A percentile compares a stretch with the other conserved stretches of the same genome.
Conservation (phyloP, 2,888 invertebrate genomes). For the Diarsia mendica region DNA sequence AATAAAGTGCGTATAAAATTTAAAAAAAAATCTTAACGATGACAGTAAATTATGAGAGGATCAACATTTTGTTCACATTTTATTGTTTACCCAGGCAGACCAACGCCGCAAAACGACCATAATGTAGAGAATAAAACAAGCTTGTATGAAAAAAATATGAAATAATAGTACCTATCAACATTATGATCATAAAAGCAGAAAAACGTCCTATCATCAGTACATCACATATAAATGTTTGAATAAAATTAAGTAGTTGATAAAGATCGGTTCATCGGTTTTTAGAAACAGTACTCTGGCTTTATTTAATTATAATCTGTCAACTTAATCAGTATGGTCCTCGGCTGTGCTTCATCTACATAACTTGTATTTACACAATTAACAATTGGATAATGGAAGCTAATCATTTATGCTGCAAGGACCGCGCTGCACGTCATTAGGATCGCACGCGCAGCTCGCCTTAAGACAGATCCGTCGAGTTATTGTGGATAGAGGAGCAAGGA, state of each 20-base stretch:
- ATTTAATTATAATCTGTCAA: background rate
- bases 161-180: background rate
- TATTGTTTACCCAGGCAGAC: background rate
- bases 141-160: background rate
- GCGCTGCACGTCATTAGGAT: conserved; percentile 67
- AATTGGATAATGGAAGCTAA: conserved; percentile 51
- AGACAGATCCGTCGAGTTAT: conserved; percentile 55
- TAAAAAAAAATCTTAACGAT: background rate
- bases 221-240: background rate
- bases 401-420: conserved; percentile 58
- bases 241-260: conserved; percentile 6
- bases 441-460: conserved; percentile 58
- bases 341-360: background rate
- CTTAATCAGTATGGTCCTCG: background rate
- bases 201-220: background rate
- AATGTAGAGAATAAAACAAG: background rate
- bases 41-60: background rate
- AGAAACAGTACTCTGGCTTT: background rate
- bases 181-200: background rate
- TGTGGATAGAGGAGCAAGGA: conserved; percentile 65
- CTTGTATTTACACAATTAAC: conserved; percentile 22
- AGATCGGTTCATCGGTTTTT: conserved; percentile 1
- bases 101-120: background rate
- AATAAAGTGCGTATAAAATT: background rate
- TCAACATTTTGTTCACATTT: background rate